phyloP scores from a whole-genome alignment of 1,140 invertebrate species.

The Drosophila eugracilis region DNA sequence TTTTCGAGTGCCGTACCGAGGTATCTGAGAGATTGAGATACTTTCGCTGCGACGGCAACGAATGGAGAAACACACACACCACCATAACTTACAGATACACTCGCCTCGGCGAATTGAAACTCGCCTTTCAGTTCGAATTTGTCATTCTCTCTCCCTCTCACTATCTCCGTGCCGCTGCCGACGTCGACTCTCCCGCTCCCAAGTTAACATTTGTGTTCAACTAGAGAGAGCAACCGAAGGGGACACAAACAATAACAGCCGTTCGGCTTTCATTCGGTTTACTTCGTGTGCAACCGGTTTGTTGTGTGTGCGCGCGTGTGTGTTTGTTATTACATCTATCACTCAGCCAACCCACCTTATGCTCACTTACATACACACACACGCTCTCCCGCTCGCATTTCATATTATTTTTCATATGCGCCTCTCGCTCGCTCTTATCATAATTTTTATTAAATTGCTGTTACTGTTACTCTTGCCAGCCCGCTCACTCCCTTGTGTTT shows the following conservation, averaged over 20 bases:
- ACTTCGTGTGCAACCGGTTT: slow-evolving; percentile 57
- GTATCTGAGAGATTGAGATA: too few relatives aligned
- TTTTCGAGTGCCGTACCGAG: too few relatives aligned
- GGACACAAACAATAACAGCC: slow-evolving; percentile 74
- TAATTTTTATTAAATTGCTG: slow-evolving; percentile 81
- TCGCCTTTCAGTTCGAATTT: too few relatives aligned
- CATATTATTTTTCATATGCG: slow-evolving; percentile 79
- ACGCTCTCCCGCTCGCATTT: slow-evolving; percentile 70
- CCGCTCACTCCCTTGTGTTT: slow-evolving; percentile 42
- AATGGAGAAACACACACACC: too few relatives aligned
- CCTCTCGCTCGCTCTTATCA: slow-evolving; percentile 77
- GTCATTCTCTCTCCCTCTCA: too few relatives aligned
- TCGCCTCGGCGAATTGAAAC: too few relatives aligned
- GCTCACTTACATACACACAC: slow-evolving; percentile 45
- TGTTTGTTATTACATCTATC: slow-evolving; percentile 70
- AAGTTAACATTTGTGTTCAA: too few relatives aligned
- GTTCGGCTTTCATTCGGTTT: slow-evolving; percentile 35
- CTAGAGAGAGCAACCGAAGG: too few relatives aligned
- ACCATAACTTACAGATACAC: too few relatives aligned
- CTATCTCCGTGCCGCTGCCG: too few relatives aligned
- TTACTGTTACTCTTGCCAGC: slow-evolving; percentile 80
- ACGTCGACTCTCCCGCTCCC: too few relatives aligned
- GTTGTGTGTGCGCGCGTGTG: slow-evolving; percentile 25
- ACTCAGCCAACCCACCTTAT: slow-evolving; percentile 78
- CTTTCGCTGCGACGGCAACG: too few relatives aligned